Evolutionary conservation across 1,140 invertebrate genomes (phyloP).

Genomic region (Euura lappo): DNA sequence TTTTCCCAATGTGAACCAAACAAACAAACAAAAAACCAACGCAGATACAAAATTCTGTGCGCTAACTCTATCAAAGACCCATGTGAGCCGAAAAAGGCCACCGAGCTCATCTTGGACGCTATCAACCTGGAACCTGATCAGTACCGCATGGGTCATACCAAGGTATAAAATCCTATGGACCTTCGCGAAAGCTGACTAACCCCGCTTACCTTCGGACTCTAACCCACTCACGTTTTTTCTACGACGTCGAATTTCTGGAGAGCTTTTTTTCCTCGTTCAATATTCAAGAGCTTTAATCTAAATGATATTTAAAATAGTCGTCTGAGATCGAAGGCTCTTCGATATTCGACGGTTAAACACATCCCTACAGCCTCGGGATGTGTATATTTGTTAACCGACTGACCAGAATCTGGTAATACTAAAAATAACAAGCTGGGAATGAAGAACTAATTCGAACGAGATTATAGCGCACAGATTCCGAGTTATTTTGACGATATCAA

Average conservation of each 20-base stretch:
- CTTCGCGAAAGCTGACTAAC: background rate
- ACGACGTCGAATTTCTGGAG: too few species aligned
- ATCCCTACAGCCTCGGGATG: too few species aligned
- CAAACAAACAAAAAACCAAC: slow-evolving; percentile 36
- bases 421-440: background rate
- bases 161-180: slow-evolving; percentile 71
- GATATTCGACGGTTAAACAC: background rate
- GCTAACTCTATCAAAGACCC: slow-evolving; percentile 76
- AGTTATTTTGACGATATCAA: background rate
- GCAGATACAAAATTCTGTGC: slow-evolving; percentile 94
- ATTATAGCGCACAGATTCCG: background rate
- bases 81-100: slow-evolving; percentile 81
- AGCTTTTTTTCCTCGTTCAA: too few species aligned
- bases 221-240: too few species aligned
- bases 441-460: background rate
- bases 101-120: slow-evolving; percentile 86
- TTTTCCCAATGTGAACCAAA: too few species aligned
- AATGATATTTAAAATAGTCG: too few species aligned
- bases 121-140: slow-evolving; percentile 89
- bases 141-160: slow-evolving; percentile 94
- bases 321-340: too few species aligned
- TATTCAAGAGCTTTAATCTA: too few species aligned
- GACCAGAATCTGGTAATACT: background rate
- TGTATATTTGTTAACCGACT: background rate
- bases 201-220: background rate